A percentile compares a stretch with the other conserved stretches of the same genome.
Evolutionary conservation across 2,113 vertebrate species (phyloP).

Genomic region (Puffinus mauretanicus): DNA sequence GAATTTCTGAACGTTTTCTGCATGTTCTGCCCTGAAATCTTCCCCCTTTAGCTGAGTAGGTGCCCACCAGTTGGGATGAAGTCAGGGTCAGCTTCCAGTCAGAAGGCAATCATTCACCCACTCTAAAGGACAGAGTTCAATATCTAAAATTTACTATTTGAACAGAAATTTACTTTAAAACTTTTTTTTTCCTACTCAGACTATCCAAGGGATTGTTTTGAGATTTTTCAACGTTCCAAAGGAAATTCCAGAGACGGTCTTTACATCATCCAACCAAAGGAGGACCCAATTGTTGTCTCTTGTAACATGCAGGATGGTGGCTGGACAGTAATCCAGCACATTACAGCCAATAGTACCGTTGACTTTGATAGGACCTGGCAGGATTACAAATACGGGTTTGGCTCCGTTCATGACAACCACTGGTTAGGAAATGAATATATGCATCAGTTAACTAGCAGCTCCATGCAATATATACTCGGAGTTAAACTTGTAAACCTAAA

Average conservation of each 20-base stretch:
- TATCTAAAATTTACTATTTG: background rate
- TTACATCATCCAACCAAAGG: conserved; percentile 81
- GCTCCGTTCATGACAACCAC: conserved; percentile 79
- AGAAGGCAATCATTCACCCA: background rate
- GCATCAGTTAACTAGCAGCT: conserved; percentile 75
- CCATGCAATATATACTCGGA: conserved; percentile 73
- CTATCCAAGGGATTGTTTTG: conserved; percentile 81
- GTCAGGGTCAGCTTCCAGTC: background rate
- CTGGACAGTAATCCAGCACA: conserved; percentile 90
- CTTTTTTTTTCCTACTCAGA: conserved; percentile 41
- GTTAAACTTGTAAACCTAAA: conserved; percentile 82
- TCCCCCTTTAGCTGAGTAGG: background rate
- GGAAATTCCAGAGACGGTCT: conserved; percentile 79
- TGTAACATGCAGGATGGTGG: conserved; percentile 88
- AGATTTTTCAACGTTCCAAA: conserved; percentile 80
- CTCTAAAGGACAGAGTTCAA: background rate
- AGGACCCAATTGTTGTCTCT: conserved; percentile 73
- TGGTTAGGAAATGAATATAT: conserved; percentile 87
- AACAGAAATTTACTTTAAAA: background rate
- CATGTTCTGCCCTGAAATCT: background rate
- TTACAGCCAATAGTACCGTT: conserved; percentile 84
- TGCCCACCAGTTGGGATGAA: background rate
- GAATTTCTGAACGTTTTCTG: background rate
- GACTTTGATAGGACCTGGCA: conserved; percentile 84
- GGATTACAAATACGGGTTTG: conserved; percentile 87